A percentile compares a stretch with the other conserved stretches of the same genome.
Evolutionary conservation across 2,797 vertebrate genomes (phyloP).

Genomic region (Hippoglossus hippoglossus): DNA sequence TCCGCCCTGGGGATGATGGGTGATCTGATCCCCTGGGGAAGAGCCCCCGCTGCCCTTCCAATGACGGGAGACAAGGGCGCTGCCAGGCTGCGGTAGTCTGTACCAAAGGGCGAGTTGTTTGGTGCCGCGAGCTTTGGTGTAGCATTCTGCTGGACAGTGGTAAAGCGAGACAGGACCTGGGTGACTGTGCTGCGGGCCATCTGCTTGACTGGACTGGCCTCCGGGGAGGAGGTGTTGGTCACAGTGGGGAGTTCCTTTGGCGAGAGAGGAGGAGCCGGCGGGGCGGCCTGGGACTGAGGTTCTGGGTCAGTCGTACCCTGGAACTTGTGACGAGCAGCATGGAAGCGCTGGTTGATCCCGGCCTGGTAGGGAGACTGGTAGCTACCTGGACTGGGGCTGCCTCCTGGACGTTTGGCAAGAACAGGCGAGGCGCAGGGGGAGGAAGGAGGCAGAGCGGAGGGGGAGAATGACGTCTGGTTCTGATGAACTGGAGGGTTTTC

Average conservation of each 20-base stretch:
- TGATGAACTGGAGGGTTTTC: constrained; percentile 43
- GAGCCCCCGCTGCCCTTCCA: constrained; percentile 79
- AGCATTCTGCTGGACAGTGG: constrained; percentile 84
- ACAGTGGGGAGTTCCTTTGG: constrained; percentile 61
- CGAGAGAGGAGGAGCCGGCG: constrained; percentile 72
- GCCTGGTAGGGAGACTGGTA: constrained; percentile 96
- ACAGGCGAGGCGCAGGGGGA: constrained; percentile 90
- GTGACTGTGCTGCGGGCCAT: constrained; percentile 94
- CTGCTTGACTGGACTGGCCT: constrained; percentile 90
- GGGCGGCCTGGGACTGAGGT: constrained; percentile 80
- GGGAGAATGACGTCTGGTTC: constrained; percentile 74
- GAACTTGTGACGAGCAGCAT: constrained; percentile 95
- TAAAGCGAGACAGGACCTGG: constrained; percentile 94
- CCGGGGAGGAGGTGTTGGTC: constrained; percentile 76
- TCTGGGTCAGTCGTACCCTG: constrained; percentile 90
- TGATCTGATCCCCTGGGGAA: constrained; percentile 90
- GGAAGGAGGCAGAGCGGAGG: constrained; percentile 83
- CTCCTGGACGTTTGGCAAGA: constrained; percentile 80
- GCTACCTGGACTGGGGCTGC: constrained; percentile 77
- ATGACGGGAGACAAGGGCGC: constrained; percentile 86
- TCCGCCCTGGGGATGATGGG: constrained; percentile 91
- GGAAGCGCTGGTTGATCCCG: constrained; percentile 96
- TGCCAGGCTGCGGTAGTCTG: constrained; percentile 88
- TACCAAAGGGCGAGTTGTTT: constrained; percentile 88
- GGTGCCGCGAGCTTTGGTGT: constrained; percentile 83